Conservation (phyloP, 2,888 invertebrate species). For the Harpalus rubripes region DNA sequence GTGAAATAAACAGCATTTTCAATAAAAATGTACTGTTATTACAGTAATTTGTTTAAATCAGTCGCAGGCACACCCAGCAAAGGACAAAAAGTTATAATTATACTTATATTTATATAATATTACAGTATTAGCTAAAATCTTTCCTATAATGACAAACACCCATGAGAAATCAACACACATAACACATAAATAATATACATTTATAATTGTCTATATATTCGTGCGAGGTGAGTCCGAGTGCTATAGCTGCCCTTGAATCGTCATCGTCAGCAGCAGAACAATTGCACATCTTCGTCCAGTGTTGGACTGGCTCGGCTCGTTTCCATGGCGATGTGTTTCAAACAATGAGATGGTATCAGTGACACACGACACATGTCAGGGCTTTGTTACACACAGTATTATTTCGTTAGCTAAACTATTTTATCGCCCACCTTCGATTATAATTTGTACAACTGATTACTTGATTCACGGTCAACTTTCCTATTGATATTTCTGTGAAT, state of each 20-base stretch:
- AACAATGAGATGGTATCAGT: constrained; percentile 55
- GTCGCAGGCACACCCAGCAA: too few relatives aligned
- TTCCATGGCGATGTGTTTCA: constrained; percentile 51
- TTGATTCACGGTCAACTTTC: constrained; percentile 47
- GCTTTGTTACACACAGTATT: not conserved
- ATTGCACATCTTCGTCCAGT: constrained; percentile 45
- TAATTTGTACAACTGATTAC: constrained; percentile 37
- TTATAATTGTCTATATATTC: not conserved
- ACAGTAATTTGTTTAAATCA: too few relatives aligned
- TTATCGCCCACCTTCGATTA: constrained; percentile 43
- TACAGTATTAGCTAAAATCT: too few relatives aligned
- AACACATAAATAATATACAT: not conserved
- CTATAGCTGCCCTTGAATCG: constrained; percentile 14
- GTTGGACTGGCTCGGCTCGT: constrained; percentile 50
- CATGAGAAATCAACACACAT: not conserved
- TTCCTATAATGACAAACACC: not conserved
- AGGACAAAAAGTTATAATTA: too few relatives aligned
- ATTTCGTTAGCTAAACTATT: constrained; percentile 39
- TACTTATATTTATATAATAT: too few relatives aligned
- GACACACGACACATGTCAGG: constrained; percentile 45
- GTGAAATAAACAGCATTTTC: too few relatives aligned
- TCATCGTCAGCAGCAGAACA: constrained; percentile 8
- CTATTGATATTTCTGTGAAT: constrained; percentile 38
- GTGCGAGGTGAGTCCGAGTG: constrained; percentile 1
- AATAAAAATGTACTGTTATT: too few relatives aligned